Conservation (phyloP, 2,797 vertebrate species). For the Corythornis leucogaster region DNA sequence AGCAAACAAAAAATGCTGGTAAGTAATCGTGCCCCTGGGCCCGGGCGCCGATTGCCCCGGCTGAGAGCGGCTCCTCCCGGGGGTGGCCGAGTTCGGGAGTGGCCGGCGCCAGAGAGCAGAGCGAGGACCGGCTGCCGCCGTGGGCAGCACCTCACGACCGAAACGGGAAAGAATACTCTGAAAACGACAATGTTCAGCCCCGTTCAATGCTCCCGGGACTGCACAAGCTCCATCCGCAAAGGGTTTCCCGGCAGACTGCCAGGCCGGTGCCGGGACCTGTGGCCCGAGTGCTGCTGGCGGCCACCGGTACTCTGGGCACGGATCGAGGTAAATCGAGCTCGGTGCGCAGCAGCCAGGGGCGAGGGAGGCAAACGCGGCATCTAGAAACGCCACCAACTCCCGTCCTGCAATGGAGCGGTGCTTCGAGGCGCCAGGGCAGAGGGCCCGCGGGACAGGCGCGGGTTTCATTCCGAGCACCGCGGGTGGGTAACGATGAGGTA, state of each 20-base stretch:
- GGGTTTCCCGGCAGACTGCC: background rate
- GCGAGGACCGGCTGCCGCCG: fast-evolving
- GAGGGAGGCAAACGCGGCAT: too few species aligned
- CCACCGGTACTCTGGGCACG: background rate
- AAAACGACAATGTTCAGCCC: fast-evolving
- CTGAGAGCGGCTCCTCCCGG: too few species aligned
- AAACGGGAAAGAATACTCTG: fast-evolving
- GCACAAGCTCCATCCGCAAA: fast-evolving
- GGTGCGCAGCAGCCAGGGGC: background rate
- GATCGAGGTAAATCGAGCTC: background rate
- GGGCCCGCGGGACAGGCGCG: fast-evolving
- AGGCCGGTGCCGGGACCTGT: background rate
- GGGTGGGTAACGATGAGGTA: fast-evolving
- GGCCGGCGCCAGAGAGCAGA: background rate
- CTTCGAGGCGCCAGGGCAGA: fast-evolving
- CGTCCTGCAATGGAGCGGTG: too few species aligned
- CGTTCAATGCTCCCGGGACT: background rate
- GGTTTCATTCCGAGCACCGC: fast-evolving
- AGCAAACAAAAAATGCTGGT: background rate
- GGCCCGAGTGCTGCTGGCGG: too few species aligned
- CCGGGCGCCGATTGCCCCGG: fast-evolving
- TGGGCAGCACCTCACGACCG: background rate
- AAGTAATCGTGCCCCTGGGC: background rate
- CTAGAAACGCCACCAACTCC: background rate
- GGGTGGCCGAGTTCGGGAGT: background rate